Evolutionary conservation across 2,888 invertebrate genomes (phyloP).

Genomic region (Dendrolimus houi): DNA sequence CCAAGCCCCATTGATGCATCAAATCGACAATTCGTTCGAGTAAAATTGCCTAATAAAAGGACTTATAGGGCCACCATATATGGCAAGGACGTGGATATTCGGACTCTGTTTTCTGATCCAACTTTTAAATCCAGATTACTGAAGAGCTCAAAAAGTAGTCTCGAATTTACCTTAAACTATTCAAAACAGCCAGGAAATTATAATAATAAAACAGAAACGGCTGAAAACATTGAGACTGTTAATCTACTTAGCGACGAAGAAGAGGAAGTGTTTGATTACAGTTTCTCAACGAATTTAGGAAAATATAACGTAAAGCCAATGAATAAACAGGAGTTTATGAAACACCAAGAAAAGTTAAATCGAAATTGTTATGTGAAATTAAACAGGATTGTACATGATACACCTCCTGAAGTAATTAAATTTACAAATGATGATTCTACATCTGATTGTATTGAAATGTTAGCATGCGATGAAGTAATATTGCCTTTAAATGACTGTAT

Average conservation of each 20-base stretch:
- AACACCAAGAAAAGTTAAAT: constrained; percentile 41
- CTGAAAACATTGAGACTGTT: constrained; percentile 36
- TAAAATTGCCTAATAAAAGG: constrained; percentile 47
- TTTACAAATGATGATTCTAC: too few species aligned
- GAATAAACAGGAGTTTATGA: constrained; percentile 21
- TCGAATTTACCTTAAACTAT: too few species aligned
- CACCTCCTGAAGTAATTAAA: background rate
- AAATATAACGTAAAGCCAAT: constrained; percentile 27
- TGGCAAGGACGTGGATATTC: constrained; percentile 37
- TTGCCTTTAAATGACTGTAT: background rate
- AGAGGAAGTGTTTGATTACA: constrained; percentile 12
- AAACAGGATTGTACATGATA: constrained; percentile 14
- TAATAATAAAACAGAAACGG: too few species aligned
- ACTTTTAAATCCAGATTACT: constrained; percentile 34
- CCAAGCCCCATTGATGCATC: constrained; percentile 20
- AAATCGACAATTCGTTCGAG: constrained; percentile 32
- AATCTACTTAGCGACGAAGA: constrained; percentile 60
- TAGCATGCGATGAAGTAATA: background rate
- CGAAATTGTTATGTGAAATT: constrained; percentile 41
- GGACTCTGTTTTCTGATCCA: constrained; percentile 41
- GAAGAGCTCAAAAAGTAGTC: constrained; percentile 12
- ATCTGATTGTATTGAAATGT: too few species aligned
- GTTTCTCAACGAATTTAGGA: constrained; percentile 48
- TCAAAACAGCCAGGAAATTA: too few species aligned
- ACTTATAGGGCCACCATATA: constrained; percentile 46